Conservation (phyloP, 2,888 invertebrate genomes). For the Cantharis rufa region DNA sequence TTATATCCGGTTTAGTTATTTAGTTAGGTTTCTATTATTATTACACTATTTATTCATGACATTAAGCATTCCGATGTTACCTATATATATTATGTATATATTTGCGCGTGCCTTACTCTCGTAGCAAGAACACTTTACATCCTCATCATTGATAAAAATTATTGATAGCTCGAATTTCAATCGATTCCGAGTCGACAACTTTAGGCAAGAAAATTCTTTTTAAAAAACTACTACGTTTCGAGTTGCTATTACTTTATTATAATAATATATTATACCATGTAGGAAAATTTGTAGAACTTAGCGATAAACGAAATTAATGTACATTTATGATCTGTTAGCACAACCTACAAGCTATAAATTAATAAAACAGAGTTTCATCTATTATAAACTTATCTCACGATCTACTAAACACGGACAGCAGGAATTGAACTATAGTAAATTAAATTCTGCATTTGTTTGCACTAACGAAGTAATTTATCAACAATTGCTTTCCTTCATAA, state of each 20-base stretch:
- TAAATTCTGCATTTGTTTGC: background rate
- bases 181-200: background rate
- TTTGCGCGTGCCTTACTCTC: background rate
- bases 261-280: background rate
- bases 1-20: background rate
- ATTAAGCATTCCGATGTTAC: background rate
- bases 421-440: background rate
- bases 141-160: background rate
- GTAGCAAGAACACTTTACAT: background rate
- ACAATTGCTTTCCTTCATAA: slow-evolving; percentile 24
- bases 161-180: background rate
- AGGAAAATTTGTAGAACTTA: background rate
- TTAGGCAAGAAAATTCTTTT: background rate
- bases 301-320: background rate
- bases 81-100: background rate
- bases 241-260: background rate
- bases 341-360: background rate
- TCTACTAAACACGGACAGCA: background rate
- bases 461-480: slow-evolving; percentile 24
- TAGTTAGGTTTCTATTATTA: background rate
- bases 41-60: background rate
- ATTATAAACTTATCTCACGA: background rate
- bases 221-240: background rate
- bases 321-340: background rate
- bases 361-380: background rate